Percentiles rank a stretch among this genome's conserved stretches.
Conservation (phyloP, 2,888 invertebrate genomes). For the Cryptus armator region DNA sequence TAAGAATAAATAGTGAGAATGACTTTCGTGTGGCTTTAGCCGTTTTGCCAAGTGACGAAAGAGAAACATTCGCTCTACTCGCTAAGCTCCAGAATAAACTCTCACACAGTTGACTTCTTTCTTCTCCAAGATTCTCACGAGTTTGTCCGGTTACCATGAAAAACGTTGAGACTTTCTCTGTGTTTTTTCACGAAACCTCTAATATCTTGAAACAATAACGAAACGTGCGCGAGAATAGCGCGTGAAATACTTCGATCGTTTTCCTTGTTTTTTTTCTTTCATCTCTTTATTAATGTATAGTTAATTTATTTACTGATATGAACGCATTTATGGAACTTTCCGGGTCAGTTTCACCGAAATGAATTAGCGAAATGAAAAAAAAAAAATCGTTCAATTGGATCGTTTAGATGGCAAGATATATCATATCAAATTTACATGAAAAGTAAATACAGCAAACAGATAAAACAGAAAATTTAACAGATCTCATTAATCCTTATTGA, state of each 20-base stretch:
- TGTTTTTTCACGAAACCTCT: constrained; percentile 62
- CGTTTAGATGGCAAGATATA: too few relatives aligned
- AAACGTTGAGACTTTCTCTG: constrained; percentile 15
- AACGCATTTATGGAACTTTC: background rate
- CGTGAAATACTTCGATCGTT: constrained; percentile 18
- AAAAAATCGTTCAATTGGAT: too few relatives aligned
- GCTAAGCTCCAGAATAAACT: constrained; percentile 59
- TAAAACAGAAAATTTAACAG: background rate
- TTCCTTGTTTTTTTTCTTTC: background rate
- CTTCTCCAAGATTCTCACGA: constrained; percentile 44
- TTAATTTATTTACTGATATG: background rate
- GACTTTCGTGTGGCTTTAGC: background rate
- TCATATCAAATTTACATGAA: too few relatives aligned
- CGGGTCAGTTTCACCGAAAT: too few relatives aligned
- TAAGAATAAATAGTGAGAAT: background rate
- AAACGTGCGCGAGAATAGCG: constrained; percentile 28
- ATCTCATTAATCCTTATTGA: background rate
- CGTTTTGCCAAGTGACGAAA: constrained; percentile 36
- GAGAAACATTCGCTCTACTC: constrained; percentile 60
- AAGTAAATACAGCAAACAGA: background rate
- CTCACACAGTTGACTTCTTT: constrained; percentile 10
- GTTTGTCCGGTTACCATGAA: constrained; percentile 25
- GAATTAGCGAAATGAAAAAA: too few relatives aligned
- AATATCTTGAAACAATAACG: constrained; percentile 58
- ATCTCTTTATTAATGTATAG: background rate